Base-by-base conservation (phyloP, 2,113 vertebrate species). In the Fregetta grallaria region DNA sequence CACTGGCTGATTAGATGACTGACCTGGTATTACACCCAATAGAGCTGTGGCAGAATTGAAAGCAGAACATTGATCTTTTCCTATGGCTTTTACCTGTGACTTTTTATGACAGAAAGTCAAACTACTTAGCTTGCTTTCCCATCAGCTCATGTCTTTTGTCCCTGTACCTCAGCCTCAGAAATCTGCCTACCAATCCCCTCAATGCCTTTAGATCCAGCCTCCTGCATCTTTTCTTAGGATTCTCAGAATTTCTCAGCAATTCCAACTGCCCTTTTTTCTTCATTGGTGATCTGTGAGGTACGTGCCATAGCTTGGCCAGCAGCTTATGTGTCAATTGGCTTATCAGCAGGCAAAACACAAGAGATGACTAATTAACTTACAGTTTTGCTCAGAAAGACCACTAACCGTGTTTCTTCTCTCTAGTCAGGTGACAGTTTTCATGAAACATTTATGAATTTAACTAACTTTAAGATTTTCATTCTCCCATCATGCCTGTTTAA, bases 61-160 rank as follows among this genome's bases (percentile, higher is more conserved):
- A 73, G 65, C 36, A 86, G 66, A 82, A 38, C 27, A 58, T 13
- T 18, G 55, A 74, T 93, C 30, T 63, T 90, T 78, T 90, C n/a
- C 40, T 75, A 5, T 14, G 34, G 29, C 14, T 68, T 88, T 84
- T 73, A 77, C 9, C 40, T 44, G 9, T 52, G 14, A 61, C 18
- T 78, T 81, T 82, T 92, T 67, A 68, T 88, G 58, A 36, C 40
- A 90, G 78, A 79, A 94, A 56, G 62, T 42, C 56, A 55, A 88
- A 68, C 9, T 63, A 27, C 63, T 78, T 47, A 32, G 11, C 52
- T 81, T 88, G 45, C 22, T 79, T 72, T 79, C 49, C 20, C 30
- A 30, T 45, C 0, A 0, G 36, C 65, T 86, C 40, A 27, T 27
- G 25, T 72, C 23, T 21, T 93, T 67, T 83, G 40, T 13, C 59